A percentile compares a stretch with the other conserved stretches of the same genome.
These are phyloP conservation scores for Apaloderma vittatum DNA, from an alignment of 2,113 vertebrate genomes.

Conservation along the genomic window DNA sequence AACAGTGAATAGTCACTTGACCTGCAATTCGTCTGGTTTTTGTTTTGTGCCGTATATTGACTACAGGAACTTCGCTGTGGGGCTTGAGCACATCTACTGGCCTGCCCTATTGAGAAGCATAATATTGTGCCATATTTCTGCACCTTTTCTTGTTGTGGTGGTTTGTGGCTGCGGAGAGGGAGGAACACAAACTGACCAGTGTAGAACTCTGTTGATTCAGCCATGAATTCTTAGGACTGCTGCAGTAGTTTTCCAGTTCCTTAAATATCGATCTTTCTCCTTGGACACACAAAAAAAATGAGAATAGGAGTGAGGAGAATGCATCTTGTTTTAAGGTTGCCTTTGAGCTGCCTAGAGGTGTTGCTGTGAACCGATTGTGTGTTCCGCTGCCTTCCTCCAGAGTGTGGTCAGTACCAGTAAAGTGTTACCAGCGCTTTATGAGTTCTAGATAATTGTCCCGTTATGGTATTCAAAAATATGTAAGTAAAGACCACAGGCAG, in stretches of 20 bases:
- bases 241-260: not conserved
- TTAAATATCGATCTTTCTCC: not conserved
- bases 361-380: not conserved
- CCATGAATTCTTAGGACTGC: not conserved
- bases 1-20: not conserved
- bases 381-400: not conserved
- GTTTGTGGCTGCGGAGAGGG: not conserved
- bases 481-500: not conserved
- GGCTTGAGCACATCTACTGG: accelerated
- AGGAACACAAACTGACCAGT: not conserved
- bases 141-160: not conserved
- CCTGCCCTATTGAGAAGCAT: accelerated
- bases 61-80: not conserved
- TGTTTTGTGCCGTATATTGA: not conserved
- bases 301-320: not conserved
- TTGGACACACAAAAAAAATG: not conserved
- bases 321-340: not conserved
- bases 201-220: not conserved
- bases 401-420: not conserved
- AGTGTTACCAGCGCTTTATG: not conserved
- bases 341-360: not conserved
- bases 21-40: not conserved
- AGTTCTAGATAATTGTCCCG: not conserved
- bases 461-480: too few species aligned
- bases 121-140: not conserved